These are phyloP conservation scores for Orius insidiosus DNA, from an alignment of 1,140 invertebrate genomes.

Conservation along the genomic window DNA sequence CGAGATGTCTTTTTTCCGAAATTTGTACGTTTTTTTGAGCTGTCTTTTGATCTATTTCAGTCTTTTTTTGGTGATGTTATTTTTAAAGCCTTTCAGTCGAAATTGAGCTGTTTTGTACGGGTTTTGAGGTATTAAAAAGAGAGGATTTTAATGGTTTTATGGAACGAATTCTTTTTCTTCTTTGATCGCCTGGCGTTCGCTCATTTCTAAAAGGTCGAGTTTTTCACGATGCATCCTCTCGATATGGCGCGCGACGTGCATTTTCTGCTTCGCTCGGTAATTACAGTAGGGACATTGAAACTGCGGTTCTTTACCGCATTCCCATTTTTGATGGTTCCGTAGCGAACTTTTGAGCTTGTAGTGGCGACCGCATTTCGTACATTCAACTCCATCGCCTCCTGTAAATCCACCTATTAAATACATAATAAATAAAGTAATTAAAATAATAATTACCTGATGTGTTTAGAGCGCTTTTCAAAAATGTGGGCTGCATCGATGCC, in stretches of 20 bases:
- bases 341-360: constrained; percentile 72
- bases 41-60: no score
- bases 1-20: not conserved
- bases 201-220: constrained; percentile 19
- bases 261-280: constrained; percentile 66
- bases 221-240: constrained; percentile 63
- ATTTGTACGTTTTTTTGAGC: no score
- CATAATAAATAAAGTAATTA: no score
- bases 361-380: constrained; percentile 56
- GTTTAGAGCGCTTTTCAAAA: constrained; percentile 14
- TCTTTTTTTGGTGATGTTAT: no score
- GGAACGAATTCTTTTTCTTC: not conserved
- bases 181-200: not conserved
- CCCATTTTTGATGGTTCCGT: constrained; percentile 73
- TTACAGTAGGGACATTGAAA: constrained; percentile 67
- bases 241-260: constrained; percentile 62
- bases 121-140: no score
- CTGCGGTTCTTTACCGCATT: constrained; percentile 68
- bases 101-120: no score
- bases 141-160: not conserved
- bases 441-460: constrained; percentile 13
- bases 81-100: no score
- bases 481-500: constrained; percentile 17
- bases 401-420: constrained; percentile 8
- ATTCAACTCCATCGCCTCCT: constrained; percentile 33